phyloP scores from a whole-genome alignment of 2,888 invertebrate species.

The Alloplasta piceator region DNA sequence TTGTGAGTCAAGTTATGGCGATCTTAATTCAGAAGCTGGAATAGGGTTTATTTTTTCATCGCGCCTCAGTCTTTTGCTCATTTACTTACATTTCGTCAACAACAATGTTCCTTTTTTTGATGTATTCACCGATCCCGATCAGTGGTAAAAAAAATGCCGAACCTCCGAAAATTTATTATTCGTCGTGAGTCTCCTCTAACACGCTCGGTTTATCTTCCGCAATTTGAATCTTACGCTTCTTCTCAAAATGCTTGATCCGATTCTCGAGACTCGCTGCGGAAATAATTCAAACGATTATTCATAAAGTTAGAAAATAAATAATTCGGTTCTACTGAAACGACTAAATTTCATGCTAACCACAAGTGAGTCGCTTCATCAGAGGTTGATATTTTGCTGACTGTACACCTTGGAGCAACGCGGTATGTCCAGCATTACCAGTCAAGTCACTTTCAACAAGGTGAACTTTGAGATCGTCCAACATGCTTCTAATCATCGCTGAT shows the following conservation, averaged over 20 bases:
- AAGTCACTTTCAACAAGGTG: constrained; percentile 68
- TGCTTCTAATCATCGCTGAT: constrained; percentile 85
- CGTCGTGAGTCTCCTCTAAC: background rate
- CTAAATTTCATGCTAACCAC: constrained; percentile 87
- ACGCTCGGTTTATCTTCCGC: constrained; percentile 34
- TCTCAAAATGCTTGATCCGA: constrained; percentile 90
- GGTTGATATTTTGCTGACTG: constrained; percentile 89
- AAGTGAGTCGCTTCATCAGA: constrained; percentile 89
- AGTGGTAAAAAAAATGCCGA: no score
- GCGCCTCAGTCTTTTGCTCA: no score
- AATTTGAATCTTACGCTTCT: constrained; percentile 85
- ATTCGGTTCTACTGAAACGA: constrained; percentile 13
- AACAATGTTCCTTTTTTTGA: no score
- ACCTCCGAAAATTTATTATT: background rate
- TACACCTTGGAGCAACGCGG: constrained; percentile 88
- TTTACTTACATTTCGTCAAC: no score
- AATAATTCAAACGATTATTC: constrained; percentile 16
- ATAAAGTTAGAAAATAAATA: constrained; percentile 1
- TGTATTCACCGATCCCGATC: no score
- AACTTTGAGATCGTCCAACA: constrained; percentile 84
- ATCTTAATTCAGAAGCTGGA: no score
- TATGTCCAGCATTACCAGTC: constrained; percentile 84
- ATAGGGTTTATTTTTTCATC: no score
- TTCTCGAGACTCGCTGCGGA: constrained; percentile 91
- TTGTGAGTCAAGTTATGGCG: no score